These are phyloP conservation scores for Sceloporus undulatus DNA, from an alignment of 2,113 vertebrate genomes.

Conservation along the genomic window DNA sequence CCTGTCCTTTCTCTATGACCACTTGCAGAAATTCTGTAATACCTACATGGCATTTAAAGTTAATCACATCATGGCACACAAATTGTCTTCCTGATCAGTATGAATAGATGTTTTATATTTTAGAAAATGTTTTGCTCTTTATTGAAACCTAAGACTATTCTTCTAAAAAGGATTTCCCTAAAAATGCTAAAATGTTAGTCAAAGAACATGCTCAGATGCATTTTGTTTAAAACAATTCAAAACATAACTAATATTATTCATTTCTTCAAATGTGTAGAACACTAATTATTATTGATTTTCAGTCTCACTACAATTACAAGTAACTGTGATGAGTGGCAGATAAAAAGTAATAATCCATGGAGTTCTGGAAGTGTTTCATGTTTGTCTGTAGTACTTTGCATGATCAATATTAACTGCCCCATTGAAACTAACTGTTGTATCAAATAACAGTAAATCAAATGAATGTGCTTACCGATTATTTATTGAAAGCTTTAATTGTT, in stretches of 20 bases:
- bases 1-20: neutral
- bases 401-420: constrained; percentile 91
- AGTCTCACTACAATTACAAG: constrained; percentile 85
- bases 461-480: constrained; percentile 89
- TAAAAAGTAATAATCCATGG: constrained; percentile 87
- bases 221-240: constrained; percentile 69
- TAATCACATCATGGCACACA: neutral
- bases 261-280: constrained; percentile 76
- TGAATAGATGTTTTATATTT: constrained; percentile 6
- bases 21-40: too few species aligned
- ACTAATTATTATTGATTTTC: constrained; percentile 89
- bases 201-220: constrained; percentile 22
- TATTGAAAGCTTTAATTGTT: constrained; percentile 90
- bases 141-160: neutral
- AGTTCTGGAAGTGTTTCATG: constrained; percentile 85
- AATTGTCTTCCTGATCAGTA: neutral
- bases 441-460: constrained; percentile 90
- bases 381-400: constrained; percentile 86
- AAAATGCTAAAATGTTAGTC: neutral
- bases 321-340: constrained; percentile 85
- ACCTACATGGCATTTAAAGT: neutral
- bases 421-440: constrained; percentile 89
- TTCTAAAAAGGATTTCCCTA: constrained; percentile 17
- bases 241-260: constrained; percentile 77
- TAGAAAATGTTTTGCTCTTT: neutral